Evolutionary conservation across 2,888 invertebrate genomes (phyloP).

Genomic region (Oligia strigilis): DNA sequence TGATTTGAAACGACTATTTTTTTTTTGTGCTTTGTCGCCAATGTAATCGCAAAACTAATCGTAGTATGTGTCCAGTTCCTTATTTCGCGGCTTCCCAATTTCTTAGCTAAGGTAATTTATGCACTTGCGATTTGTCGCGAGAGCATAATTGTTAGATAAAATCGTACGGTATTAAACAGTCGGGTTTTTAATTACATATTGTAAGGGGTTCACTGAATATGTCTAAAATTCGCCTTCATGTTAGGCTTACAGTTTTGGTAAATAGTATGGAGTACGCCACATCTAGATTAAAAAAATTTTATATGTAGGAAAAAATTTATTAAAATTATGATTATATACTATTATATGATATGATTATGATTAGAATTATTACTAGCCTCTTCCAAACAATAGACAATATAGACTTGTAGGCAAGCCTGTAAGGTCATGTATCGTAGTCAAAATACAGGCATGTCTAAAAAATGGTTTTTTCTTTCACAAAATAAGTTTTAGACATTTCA

Average conservation of each 20-base stretch:
- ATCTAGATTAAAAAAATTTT: constrained; percentile 47
- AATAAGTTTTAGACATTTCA: neutral
- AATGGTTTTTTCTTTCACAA: neutral
- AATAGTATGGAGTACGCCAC: constrained; percentile 63
- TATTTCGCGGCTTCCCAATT: constrained; percentile 39
- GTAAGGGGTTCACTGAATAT: constrained; percentile 66
- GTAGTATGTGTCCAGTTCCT: constrained; percentile 44
- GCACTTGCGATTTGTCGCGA: constrained; percentile 57
- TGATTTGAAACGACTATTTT: neutral
- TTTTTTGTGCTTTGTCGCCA: neutral
- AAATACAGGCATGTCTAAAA: neutral
- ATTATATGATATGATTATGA: neutral
- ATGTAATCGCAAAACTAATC: constrained; percentile 22
- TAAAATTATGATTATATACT: neutral
- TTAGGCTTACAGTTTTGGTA: constrained; percentile 77
- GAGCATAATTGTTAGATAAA: constrained; percentile 63
- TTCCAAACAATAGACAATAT: neutral
- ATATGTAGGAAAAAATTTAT: neutral
- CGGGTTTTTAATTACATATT: constrained; percentile 56
- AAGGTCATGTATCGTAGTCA: neutral
- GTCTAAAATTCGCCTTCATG: constrained; percentile 77
- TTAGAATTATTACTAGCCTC: neutral
- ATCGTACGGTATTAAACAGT: constrained; percentile 64
- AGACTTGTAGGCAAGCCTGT: constrained; percentile 2
- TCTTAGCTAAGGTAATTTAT: constrained; percentile 56